A percentile compares a stretch with the other conserved stretches of the same genome.
Conservation (phyloP, 2,113 vertebrate species). For the Apus apus region DNA sequence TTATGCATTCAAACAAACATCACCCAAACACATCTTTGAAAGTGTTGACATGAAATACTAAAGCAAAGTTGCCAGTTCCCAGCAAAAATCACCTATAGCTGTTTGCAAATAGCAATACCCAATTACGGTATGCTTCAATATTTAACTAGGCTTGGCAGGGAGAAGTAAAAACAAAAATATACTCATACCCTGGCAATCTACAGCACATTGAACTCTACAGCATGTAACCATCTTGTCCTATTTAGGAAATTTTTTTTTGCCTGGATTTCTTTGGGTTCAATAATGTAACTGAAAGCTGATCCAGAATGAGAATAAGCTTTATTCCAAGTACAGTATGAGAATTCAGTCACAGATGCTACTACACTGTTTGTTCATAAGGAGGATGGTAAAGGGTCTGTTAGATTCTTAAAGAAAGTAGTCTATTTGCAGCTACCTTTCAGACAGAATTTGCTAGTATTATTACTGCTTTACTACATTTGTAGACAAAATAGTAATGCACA, state of each 20-base stretch:
- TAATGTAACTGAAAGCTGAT: background rate
- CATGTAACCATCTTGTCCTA: slow-evolving; percentile 50
- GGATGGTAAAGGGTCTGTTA: background rate
- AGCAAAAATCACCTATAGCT: background rate
- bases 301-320: background rate
- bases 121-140: background rate
- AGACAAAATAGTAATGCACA: background rate
- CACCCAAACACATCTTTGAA: background rate
- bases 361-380: background rate
- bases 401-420: background rate
- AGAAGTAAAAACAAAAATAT: slow-evolving; percentile 53
- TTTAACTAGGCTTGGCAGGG: slow-evolving; percentile 37
- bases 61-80: background rate
- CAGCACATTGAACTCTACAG: slow-evolving; percentile 4
- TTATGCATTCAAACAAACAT: background rate
- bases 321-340: background rate
- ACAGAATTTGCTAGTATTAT: background rate
- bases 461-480: background rate
- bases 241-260: slow-evolving; percentile 62
- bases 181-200: background rate
- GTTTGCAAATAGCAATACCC: slow-evolving; percentile 20
- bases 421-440: background rate
- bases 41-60: background rate
- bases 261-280: slow-evolving; percentile 9
- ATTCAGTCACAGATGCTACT: background rate